These are phyloP conservation scores for Prionailurus bengalensis DNA, from an alignment of 2,113 vertebrate species.

Conservation along the genomic window DNA sequence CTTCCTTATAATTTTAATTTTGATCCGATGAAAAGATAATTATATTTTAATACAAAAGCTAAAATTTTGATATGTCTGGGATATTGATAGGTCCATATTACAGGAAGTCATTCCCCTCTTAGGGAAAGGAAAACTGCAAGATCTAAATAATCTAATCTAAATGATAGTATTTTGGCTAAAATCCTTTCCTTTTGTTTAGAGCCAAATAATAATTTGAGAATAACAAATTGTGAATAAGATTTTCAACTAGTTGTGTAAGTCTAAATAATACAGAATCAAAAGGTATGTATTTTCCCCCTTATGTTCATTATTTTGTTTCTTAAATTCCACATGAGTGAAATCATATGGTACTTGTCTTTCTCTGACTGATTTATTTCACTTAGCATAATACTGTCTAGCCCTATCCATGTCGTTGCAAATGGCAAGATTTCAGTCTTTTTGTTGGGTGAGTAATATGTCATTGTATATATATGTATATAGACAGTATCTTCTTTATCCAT, in stretches of 20 bases:
- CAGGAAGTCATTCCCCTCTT: background rate
- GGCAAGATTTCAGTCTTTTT: no score
- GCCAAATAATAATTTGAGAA: background rate
- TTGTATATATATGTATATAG: no score
- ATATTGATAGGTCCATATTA: background rate
- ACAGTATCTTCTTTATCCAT: no score
- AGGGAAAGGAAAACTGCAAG: background rate
- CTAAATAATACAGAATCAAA: background rate
- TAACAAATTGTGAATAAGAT: background rate
- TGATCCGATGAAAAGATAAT: background rate
- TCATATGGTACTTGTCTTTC: no score
- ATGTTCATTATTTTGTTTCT: no score
- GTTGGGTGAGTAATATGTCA: no score
- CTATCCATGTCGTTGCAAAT: no score
- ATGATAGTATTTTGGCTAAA: background rate
- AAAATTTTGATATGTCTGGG: background rate
- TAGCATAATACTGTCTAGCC: no score
- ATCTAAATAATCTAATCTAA: background rate
- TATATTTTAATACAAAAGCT: background rate
- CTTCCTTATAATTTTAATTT: background rate
- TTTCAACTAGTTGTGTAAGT: background rate
- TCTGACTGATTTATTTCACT: no score
- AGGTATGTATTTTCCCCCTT: background rate
- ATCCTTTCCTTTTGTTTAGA: background rate
- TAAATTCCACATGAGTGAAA: no score